Base-by-base conservation (phyloP, 2,888 invertebrate species). In the Andrena camellia region DNA sequence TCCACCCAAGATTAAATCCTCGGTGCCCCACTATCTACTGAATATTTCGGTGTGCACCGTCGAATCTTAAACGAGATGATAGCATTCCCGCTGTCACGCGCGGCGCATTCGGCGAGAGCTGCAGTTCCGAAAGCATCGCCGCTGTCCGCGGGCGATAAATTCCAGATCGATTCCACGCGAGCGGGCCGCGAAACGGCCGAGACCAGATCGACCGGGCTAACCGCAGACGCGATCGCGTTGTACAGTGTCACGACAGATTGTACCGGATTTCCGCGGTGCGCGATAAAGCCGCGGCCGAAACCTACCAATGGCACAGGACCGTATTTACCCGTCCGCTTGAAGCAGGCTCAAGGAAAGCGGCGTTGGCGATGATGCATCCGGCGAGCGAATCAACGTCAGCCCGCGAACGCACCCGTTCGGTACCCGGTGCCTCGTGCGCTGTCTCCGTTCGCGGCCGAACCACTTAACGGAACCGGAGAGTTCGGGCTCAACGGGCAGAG, bases 191-290 rank as follows among this genome's bases (percentile, higher is more conserved):
- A 5, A 52, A 48, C 66, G 10, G 3, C 64, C 67, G 52, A 20
- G 52, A 20, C 59, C 13, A 62, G 20, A 66, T 17, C 64, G 57
- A 57, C 23, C 35, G 57, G 70, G 31, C 23, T 54, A 52, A 59
- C 64, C 70, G 57, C 70, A 23, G 20, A 26, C 62, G 26, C 23
- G 23, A 26, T n/a, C 50, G 10, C 50, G 13, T n/a, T 6, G 3
- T 64, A 63, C 29, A 26, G 62, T 60, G 64, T 26, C 77, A 33
- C 52, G 57, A 42, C 57, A 76, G 76, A 64, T 74, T 73, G 64
- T 26, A n/a, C 81, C 83, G 88, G 86, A 87, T 83, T 77, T 87
- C 85, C 88, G 88, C 68, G 74, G 52, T 60, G n/a, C 26, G 68
- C 66, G 87, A 85, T 77, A 81, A 81, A 33, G 62, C 59, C 26